Evolutionary conservation across 2,888 invertebrate species (phyloP).

Genomic region (Dromius quadrimaculatus): DNA sequence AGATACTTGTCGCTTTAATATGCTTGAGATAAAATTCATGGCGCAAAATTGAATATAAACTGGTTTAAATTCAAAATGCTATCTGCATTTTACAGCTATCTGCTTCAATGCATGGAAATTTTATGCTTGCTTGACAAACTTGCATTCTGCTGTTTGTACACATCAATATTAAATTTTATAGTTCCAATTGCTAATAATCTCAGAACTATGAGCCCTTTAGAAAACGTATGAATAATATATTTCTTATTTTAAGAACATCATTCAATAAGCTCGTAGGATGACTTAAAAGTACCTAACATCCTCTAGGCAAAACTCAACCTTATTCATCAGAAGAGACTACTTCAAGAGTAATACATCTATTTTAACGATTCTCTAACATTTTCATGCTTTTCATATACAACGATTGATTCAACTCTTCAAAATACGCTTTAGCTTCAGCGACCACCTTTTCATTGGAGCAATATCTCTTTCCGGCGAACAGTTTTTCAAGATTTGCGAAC

Average conservation of each 20-base stretch:
- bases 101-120: neutral
- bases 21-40: conserved; percentile 21
- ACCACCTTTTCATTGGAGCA: too few species aligned
- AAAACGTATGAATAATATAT: neutral
- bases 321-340: too few species aligned
- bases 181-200: too few species aligned
- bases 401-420: too few species aligned
- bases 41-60: conserved; percentile 24
- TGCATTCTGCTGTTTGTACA: neutral
- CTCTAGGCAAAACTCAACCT: neutral
- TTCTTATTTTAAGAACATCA: neutral
- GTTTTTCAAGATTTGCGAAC: too few species aligned
- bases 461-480: too few species aligned
- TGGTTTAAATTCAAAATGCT: conserved; percentile 14
- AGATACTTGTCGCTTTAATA: conserved; percentile 34
- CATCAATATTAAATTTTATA: neutral
- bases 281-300: neutral
- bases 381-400: too few species aligned
- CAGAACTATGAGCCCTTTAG: too few species aligned
- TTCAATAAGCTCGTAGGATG: neutral
- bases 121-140: neutral
- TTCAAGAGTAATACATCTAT: too few species aligned
- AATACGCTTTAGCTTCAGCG: too few species aligned
- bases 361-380: too few species aligned
- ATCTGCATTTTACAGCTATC: conserved; percentile 17